Evolutionary conservation across 1,140 invertebrate species (phyloP).

Genomic region (Drusus annulatus): DNA sequence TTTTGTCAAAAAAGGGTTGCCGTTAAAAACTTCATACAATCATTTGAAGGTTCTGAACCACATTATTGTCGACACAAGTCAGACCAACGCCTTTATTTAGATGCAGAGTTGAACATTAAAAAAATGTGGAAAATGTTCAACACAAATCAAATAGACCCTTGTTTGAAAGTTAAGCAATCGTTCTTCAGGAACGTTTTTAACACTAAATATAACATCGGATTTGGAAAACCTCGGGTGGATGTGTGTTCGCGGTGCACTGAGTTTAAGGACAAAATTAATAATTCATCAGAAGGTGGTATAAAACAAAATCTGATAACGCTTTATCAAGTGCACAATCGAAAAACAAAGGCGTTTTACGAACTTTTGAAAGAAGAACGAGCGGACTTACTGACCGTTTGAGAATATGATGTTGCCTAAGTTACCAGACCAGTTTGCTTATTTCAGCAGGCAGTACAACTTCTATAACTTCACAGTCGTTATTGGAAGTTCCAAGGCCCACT

Average conservation of each 20-base stretch:
- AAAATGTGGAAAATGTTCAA: conserved; percentile 56
- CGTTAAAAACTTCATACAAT: conserved; percentile 52
- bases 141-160: conserved; percentile 1
- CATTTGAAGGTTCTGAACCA: conserved; percentile 55
- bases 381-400: conserved; percentile 53
- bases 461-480: conserved; percentile 58
- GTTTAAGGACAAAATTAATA: conserved; percentile 53
- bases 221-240: background rate
- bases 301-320: conserved; percentile 52
- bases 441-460: conserved; percentile 56
- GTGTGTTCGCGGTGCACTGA: conserved; percentile 33
- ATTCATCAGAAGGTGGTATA: conserved; percentile 35
- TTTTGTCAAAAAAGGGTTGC: background rate
- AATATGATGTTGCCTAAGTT: conserved; percentile 56
- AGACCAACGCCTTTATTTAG: conserved; percentile 53
- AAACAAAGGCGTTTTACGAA: conserved; percentile 60
- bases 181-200: conserved; percentile 49
- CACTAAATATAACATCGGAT: conserved; percentile 44
- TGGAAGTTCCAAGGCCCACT: conserved; percentile 50
- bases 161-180: conserved; percentile 20
- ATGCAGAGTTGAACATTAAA: conserved; percentile 51
- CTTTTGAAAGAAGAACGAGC: conserved; percentile 55
- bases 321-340: conserved; percentile 56
- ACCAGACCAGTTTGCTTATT: conserved; percentile 58
- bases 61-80: conserved; percentile 57